These are phyloP conservation scores for Musca vetustissima DNA, from an alignment of 1,140 invertebrate species.

Conservation along the genomic window DNA sequence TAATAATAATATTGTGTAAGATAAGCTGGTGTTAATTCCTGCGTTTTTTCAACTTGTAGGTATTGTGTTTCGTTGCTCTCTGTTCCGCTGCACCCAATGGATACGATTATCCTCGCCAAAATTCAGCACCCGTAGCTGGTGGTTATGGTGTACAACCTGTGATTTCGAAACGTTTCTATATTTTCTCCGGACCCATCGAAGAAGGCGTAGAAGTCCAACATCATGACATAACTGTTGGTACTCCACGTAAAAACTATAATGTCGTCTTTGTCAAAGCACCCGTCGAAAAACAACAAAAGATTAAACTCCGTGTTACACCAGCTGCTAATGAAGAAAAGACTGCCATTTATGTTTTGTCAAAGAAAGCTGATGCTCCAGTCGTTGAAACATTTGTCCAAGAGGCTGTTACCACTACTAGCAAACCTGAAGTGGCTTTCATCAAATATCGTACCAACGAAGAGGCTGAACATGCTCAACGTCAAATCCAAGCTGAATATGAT, in stretches of 20 bases:
- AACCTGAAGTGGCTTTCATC: slow-evolving; percentile 72
- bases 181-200: slow-evolving; percentile 32
- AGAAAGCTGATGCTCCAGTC: slow-evolving; percentile 56
- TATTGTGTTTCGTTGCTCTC: slow-evolving; percentile 16
- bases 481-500: slow-evolving; percentile 34
- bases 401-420: slow-evolving; percentile 37
- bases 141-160: slow-evolving; percentile 16
- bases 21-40: background rate
- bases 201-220: slow-evolving; percentile 22
- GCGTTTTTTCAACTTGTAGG: slow-evolving; percentile 1
- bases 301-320: slow-evolving; percentile 64
- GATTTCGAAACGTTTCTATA: slow-evolving; percentile 32
- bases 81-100: slow-evolving; percentile 25
- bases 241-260: slow-evolving; percentile 75
- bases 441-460: slow-evolving; percentile 66
- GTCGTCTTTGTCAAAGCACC: slow-evolving; percentile 83
- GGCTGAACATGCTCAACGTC: slow-evolving; percentile 31
- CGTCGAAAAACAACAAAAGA: slow-evolving; percentile 63
- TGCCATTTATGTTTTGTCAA: slow-evolving; percentile 77
- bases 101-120: slow-evolving; percentile 24
- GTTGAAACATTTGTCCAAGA: slow-evolving; percentile 25
- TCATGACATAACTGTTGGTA: slow-evolving; percentile 30
- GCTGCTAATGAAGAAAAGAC: slow-evolving; percentile 73
- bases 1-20: background rate
- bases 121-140: slow-evolving; percentile 2